Evolutionary conservation across 2,888 invertebrate genomes (phyloP).

Genomic region (Troides helena): DNA sequence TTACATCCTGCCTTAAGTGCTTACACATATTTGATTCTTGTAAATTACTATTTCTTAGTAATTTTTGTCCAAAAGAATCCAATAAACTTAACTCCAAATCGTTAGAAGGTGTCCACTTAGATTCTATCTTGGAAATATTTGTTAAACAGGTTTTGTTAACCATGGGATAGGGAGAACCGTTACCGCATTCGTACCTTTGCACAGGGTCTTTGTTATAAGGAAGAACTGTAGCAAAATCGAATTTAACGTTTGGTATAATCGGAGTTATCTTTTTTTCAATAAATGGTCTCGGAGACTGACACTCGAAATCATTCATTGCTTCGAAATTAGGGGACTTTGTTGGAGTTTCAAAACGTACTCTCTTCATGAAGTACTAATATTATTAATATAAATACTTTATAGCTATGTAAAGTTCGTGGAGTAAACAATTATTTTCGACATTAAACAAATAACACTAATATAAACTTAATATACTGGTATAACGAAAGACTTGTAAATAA

Average conservation of each 20-base stretch:
- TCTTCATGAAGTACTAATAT: constrained; percentile 56
- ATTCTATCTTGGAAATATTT: constrained; percentile 34
- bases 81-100: constrained; percentile 69
- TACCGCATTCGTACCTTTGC: constrained; percentile 59
- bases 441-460: constrained; percentile 16
- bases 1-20: neutral
- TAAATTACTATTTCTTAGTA: constrained; percentile 41
- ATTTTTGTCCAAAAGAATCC: constrained; percentile 47
- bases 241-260: constrained; percentile 40
- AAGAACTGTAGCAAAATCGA: constrained; percentile 39
- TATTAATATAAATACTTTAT: neutral
- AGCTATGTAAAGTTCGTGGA: neutral
- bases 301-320: constrained; percentile 60
- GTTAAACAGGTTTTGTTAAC: constrained; percentile 51
- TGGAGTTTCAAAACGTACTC: constrained; percentile 66
- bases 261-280: constrained; percentile 47
- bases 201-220: constrained; percentile 57
- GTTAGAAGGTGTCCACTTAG: constrained; percentile 54
- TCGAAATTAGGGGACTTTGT: constrained; percentile 36
- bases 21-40: constrained; percentile 9
- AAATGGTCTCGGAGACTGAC: constrained; percentile 70
- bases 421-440: neutral
- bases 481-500: constrained; percentile 10
- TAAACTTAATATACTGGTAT: constrained; percentile 12
- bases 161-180: constrained; percentile 62